Base-by-base conservation (phyloP, 2,797 vertebrate species). In the Gallinago stenura region DNA sequence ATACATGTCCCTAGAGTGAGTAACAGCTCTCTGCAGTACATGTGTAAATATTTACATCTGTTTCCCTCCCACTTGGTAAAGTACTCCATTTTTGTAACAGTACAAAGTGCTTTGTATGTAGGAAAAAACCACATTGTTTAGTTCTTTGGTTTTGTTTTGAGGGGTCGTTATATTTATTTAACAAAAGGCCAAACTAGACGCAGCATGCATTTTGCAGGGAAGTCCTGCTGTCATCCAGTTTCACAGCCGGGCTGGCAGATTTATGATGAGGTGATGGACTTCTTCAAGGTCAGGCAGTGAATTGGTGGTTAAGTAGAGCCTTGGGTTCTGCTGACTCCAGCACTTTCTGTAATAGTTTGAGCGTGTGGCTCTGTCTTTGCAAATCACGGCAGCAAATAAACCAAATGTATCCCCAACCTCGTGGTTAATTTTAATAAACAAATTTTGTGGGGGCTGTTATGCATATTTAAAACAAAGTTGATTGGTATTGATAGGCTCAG, bases 1-100 rank as follows among this genome's bases (percentile, higher is more conserved):
- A 10, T 11, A 10, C 51, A 4, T 2, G 1, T 88, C 92, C 73
- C 35, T 46, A 11, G 85, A 70, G 51, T 84, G 60, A 83, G 57
- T 85, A 94, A 83, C 79, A 91, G 86, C 66, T 93, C 58, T 87
- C 82, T 71, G 72, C 78, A 72, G 35, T 43, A 13, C 51, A 30
- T 85, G 76, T 69, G 80, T 97, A 97, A 96, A 96, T 87, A 90
- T 96, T 96, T 96, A 79, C 85, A 76, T 91, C 73, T 83, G 12
- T 82, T 93, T 96, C 81, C 87, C 72, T 94, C 91, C 70, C 58
- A 89, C 87, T 90, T 95, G 54, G 65, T 93, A 83, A 94, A 96
- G 84, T 58, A 69, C 65, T 68, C 81, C 17, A 14, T 68, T 97
- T 97, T 95, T 85, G 50, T 75, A 81, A 81, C 43, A 73, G 80